Base-by-base conservation (phyloP, 2,113 vertebrate genomes). In the Scalopus aquaticus region DNA sequence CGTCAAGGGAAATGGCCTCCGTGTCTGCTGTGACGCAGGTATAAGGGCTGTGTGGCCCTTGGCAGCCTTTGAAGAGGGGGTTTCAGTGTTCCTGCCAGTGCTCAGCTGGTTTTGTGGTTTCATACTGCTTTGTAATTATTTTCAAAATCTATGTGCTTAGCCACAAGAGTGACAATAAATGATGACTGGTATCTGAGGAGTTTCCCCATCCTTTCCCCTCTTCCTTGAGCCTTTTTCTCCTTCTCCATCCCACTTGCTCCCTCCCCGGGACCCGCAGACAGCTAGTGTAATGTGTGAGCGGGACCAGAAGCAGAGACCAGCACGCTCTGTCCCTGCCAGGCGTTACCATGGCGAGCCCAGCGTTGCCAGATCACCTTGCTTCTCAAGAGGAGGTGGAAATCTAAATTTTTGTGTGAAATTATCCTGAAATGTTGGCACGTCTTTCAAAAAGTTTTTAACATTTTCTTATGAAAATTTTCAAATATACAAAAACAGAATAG, bases 1-100 rank as follows among this genome's bases (percentile, higher is more conserved):
- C 16, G 17, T 42, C 11, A 1, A 4, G 72, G 46, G 64, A 73
- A 62, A 9, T 10, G 64, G 30, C 9, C 69, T 62, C 67, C 0
- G 0, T 32, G 5, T 73, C 60, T 32, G 30, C 51, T 58, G 1
- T 2, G 10, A 1, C 22, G 5, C 2, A 2, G 2, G 9, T 16
- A 11, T 37, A 32, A 19, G 42, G 26, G 5, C 73, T 15, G 3
- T 30, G 11, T 4, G 79, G 44, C 74, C 69, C 44, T 22, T 26
- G 42, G 56, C 42, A 42, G 7, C 62, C 54, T 58, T 6, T 1
- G 5, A 54, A 46, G 28, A 49, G 64, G 11, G 7, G 39, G 6
- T 44, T 37, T 78, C 46, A 4, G 9, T 35, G 4, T 46, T 46
- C 37, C 51, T 6, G 13, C 24, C 1, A 3, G 46, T 2, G 56